These are phyloP conservation scores for Ailuropoda melanoleuca DNA, from an alignment of 2,113 vertebrate genomes.

Conservation along the genomic window DNA sequence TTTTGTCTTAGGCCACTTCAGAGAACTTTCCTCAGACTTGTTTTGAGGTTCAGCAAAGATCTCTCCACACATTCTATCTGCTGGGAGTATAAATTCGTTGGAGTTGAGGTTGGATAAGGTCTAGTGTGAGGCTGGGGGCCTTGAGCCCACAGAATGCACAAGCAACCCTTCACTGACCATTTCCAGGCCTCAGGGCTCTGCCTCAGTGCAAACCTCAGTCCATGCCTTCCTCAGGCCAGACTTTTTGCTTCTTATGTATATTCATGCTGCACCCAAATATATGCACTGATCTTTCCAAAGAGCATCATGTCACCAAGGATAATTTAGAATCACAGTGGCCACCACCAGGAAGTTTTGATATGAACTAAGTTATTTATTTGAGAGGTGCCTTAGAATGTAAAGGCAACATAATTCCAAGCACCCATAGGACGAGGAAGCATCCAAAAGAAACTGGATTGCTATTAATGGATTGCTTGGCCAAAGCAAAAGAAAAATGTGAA, in stretches of 20 bases:
- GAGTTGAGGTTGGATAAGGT: neutral
- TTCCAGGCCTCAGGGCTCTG: neutral
- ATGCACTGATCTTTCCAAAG: neutral
- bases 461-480: neutral
- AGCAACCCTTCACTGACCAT: neutral
- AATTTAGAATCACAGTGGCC: neutral
- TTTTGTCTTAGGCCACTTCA: neutral
- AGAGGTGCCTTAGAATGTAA: neutral
- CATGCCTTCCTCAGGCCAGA: neutral
- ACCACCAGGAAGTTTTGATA: neutral
- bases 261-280: neutral
- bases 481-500: conserved; percentile 27
- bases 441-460: neutral
- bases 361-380: neutral
- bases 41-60: neutral
- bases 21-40: neutral
- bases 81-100: neutral
- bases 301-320: neutral
- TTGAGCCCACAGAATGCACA: neutral
- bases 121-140: neutral
- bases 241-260: neutral
- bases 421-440: neutral
- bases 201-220: neutral
- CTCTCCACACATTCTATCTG: neutral
- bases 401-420: neutral